A percentile compares a stretch with the other conserved stretches of the same genome.
phyloP scores from a whole-genome alignment of 2,888 invertebrate genomes.

The Pterostichus madidus region DNA sequence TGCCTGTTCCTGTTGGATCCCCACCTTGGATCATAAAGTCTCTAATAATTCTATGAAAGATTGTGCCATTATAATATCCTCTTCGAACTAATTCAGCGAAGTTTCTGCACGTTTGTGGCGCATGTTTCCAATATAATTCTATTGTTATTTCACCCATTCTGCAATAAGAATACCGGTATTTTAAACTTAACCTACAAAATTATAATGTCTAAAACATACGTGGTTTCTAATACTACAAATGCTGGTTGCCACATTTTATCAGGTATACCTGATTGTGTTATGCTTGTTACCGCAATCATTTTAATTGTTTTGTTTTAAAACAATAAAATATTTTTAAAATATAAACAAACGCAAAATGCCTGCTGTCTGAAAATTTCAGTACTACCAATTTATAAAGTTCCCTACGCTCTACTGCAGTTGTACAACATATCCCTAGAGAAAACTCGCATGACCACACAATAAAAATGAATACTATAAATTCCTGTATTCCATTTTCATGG shows the following conservation, averaged over 20 bases:
- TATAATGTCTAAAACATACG: constrained; percentile 80
- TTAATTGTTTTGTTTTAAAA: constrained; percentile 56
- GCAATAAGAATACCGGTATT: constrained; percentile 71
- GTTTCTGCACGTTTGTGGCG: constrained; percentile 97
- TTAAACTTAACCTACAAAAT: constrained; percentile 20
- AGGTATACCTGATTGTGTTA: constrained; percentile 86
- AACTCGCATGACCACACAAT: too few species aligned
- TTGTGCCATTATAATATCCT: constrained; percentile 97
- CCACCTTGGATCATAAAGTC: constrained; percentile 98
- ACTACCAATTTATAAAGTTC: not conserved
- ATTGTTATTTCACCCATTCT: constrained; percentile 96
- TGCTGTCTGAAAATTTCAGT: not conserved
- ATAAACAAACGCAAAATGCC: not conserved
- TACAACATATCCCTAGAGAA: too few species aligned
- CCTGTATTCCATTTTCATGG: too few species aligned
- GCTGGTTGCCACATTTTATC: constrained; percentile 95
- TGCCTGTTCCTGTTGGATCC: constrained; percentile 98
- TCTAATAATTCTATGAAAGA: constrained; percentile 96
- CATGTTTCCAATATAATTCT: constrained; percentile 99
- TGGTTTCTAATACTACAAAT: constrained; percentile 89
- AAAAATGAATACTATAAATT: too few species aligned
- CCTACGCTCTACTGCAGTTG: too few species aligned
- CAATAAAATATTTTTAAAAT: not conserved
- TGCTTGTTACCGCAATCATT: constrained; percentile 78
- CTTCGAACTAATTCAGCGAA: constrained; percentile 96